These are phyloP conservation scores for Platalea minor DNA, from an alignment of 2,797 vertebrate species.

Conservation along the genomic window DNA sequence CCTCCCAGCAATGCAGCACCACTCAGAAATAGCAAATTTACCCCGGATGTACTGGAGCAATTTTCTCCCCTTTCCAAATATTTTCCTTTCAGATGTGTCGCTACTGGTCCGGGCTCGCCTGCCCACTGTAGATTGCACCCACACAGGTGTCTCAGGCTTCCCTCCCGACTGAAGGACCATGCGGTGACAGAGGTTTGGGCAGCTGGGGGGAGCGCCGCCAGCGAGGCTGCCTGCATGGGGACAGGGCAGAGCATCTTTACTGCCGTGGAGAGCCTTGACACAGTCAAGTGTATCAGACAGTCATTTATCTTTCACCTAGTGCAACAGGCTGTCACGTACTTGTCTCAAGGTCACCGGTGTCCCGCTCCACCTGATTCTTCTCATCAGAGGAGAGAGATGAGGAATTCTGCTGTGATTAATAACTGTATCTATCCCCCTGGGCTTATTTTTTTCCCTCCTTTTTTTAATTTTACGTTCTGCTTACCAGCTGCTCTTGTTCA, in stretches of 20 bases:
- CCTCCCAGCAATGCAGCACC: not conserved
- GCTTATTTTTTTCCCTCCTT: conserved; percentile 46
- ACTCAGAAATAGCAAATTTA: not conserved
- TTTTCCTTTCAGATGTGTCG: not conserved
- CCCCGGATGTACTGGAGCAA: not conserved
- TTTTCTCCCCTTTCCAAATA: not conserved
- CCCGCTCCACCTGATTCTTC: not conserved
- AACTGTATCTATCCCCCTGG: not conserved
- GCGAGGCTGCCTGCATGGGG: accelerated
- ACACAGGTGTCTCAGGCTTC: not conserved
- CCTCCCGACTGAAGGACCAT: accelerated
- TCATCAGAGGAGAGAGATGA: not conserved
- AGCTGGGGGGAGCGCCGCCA: not conserved
- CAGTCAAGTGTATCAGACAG: not conserved
- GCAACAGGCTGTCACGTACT: not conserved
- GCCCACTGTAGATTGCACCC: not conserved
- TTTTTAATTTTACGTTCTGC: conserved; percentile 53
- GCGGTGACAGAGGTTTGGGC: not conserved
- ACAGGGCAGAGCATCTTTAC: not conserved
- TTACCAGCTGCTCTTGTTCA: conserved; percentile 67
- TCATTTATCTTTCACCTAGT: not conserved
- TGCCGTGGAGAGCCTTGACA: not conserved
- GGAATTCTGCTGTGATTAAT: conserved; percentile 50
- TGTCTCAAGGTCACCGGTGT: not conserved
- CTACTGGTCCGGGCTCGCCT: not conserved